These are phyloP conservation scores for Oncorhynchus mykiss DNA, from an alignment of 2,113 vertebrate species.

Conservation along the genomic window DNA sequence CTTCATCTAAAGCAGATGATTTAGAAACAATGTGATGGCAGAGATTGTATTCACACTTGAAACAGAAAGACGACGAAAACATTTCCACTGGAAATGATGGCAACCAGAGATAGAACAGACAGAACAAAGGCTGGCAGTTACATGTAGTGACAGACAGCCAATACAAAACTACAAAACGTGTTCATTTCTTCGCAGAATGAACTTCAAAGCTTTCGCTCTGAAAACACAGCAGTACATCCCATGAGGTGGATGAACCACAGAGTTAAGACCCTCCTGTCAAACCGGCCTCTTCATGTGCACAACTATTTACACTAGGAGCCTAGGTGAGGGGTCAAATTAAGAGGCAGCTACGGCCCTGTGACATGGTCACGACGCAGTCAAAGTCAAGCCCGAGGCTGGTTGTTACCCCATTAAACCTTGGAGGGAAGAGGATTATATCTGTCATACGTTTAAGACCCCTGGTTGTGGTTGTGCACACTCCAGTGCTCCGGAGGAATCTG, in stretches of 20 bases:
- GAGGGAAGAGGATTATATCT: slow-evolving; percentile 57
- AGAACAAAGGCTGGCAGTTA: neutral
- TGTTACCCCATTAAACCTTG: slow-evolving; percentile 42
- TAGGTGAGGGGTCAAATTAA: neutral
- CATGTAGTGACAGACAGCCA: slow-evolving; percentile 24
- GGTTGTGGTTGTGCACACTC: slow-evolving; percentile 56
- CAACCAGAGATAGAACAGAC: neutral
- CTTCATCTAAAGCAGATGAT: neutral
- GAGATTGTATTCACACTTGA: neutral
- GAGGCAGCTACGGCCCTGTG: neutral
- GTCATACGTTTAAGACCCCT: slow-evolving; percentile 57
- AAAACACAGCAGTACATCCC: slow-evolving; percentile 30
- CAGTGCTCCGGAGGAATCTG: slow-evolving; percentile 60
- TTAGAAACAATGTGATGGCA: neutral
- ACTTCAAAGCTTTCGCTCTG: slow-evolving; percentile 10
- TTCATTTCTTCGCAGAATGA: slow-evolving; percentile 20
- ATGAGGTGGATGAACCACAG: slow-evolving; percentile 41
- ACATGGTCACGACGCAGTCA: slow-evolving; percentile 29
- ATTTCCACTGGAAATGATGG: neutral
- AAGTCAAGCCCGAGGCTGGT: slow-evolving; percentile 37
- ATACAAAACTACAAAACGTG: neutral
- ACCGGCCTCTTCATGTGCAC: slow-evolving; percentile 37
- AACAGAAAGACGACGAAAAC: neutral
- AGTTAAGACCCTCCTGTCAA: slow-evolving; percentile 15
- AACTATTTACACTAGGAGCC: slow-evolving; percentile 25